Conservation (phyloP, 2,888 invertebrate genomes). For the Balanococcus diminutus region DNA sequence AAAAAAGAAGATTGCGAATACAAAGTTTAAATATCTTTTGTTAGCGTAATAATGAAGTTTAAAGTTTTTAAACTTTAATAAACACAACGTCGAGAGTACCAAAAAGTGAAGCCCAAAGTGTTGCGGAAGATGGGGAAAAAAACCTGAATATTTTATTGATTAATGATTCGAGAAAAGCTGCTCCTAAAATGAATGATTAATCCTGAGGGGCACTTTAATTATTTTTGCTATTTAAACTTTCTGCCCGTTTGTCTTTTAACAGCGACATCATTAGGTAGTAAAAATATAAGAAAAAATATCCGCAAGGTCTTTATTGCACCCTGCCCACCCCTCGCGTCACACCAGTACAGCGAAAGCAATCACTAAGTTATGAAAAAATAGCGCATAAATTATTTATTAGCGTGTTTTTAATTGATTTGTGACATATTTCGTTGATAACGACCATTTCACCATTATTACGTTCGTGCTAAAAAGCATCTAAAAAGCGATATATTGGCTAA, state of each 20-base stretch:
- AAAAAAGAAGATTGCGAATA: not conserved
- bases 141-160: slow-evolving; percentile 19
- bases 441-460: not conserved
- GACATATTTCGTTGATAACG: slow-evolving; percentile 1
- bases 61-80: slow-evolving; percentile 20
- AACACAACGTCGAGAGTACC: not conserved
- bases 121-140: not conserved
- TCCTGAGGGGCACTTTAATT: not conserved
- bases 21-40: slow-evolving; percentile 33
- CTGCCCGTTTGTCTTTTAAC: not conserved
- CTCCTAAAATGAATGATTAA: not conserved
- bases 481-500: not conserved
- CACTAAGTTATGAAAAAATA: not conserved
- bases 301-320: not conserved
- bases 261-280: not conserved
- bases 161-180: not conserved
- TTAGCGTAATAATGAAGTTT: slow-evolving; percentile 22
- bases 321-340: not conserved
- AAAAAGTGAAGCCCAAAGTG: not conserved
- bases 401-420: slow-evolving; percentile 11
- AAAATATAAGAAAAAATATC: not conserved
- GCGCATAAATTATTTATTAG: not conserved
- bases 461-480: not conserved
- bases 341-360: not conserved
- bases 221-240: not conserved